Base-by-base conservation (phyloP, 2,113 vertebrate genomes). In the Barnardius zonarius region DNA sequence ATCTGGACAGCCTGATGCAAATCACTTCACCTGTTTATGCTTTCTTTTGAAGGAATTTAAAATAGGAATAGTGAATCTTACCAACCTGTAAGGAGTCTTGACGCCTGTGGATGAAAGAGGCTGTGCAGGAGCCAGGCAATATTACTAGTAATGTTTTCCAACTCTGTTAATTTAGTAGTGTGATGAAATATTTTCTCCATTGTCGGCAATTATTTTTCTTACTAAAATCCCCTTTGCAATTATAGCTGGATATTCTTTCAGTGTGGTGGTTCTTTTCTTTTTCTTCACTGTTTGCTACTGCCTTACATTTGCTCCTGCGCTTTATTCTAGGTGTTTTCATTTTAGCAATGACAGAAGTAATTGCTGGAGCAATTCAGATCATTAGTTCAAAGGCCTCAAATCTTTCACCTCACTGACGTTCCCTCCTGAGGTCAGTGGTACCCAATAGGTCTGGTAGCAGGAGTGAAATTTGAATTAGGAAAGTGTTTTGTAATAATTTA, bases 151-250 rank as follows among this genome's bases (percentile, higher is more conserved):
- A 30, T 83, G 76, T 62, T 88, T 93, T 92, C 78, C 75, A 77
- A 13, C 81, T 84, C 61, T 88, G 7, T 82, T 93, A 67, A 90
- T 91, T 85, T 80, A 23, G 13, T 88, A 67, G 63, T 35, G 54
- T 77, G 48, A 88, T 86, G 83, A 96, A 96, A 86, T 81, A 66
- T 83, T 95, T 89, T 95, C 88, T 95, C 75, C 39, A 59, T 59
- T 9, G 6, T 51, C 52, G 64, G 52, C 72, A 80, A 84, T 96
- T 97, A 88, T 81, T 90, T 92, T 95, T 80, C 80, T 79, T 90
- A 52, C 92, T 95, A 86, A 91, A 96, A 96, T 90, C 22, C 44
- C 67, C 51, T 81, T 93, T 93, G 88, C 80, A 61, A 33, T 89
- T 96, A 67, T 59, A 94, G 63, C 48, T 93, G 91, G 37, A 41